phyloP scores from a whole-genome alignment of 1,140 invertebrate genomes.

The Ganaspis sp. region DNA sequence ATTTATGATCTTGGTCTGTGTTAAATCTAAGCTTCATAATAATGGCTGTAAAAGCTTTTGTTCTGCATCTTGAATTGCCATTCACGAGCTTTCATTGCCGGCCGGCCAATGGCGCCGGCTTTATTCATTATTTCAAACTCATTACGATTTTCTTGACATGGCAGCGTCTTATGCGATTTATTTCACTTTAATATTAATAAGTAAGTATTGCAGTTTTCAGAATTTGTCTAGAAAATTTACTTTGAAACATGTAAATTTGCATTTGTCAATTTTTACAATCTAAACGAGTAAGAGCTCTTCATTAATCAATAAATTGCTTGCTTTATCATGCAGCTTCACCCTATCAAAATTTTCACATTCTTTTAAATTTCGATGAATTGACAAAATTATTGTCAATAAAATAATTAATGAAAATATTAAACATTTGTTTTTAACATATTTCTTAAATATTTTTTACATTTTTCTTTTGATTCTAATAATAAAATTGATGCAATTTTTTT shows the following conservation, averaged over 20 bases:
- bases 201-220: not conserved
- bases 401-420: not conserved
- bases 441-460: no score
- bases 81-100: constrained; percentile 35
- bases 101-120: constrained; percentile 47
- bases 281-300: not conserved
- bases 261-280: not conserved
- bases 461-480: no score
- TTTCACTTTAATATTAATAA: constrained; percentile 19
- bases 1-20: not conserved
- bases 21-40: not conserved
- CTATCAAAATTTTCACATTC: no score
- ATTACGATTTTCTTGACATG: constrained; percentile 3
- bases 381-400: not conserved
- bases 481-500: no score
- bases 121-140: constrained; percentile 35
- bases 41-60: not conserved
- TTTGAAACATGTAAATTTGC: no score
- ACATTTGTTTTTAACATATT: no score
- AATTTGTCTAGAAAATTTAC: not conserved
- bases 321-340: not conserved
- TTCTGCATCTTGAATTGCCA: not conserved
- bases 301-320: not conserved
- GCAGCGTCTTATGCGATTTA: constrained; percentile 1
- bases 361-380: no score